Base-by-base conservation (phyloP, 2,888 invertebrate species). In the Eucera pruinosa region DNA sequence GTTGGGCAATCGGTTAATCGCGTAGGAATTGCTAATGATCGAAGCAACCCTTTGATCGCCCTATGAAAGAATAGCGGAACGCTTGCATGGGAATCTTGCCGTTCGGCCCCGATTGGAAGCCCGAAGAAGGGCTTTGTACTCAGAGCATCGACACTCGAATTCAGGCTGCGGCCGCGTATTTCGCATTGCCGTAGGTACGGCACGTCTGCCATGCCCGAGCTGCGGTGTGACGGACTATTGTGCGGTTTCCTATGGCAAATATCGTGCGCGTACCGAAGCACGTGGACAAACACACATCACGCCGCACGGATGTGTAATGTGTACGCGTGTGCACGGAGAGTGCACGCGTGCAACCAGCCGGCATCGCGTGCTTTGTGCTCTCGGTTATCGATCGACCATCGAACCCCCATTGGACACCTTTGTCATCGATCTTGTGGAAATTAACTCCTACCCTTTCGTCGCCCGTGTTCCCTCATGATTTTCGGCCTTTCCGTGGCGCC, bases 211-310 rank as follows among this genome's bases (percentile, higher is more conserved):
- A 78, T 71, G 78, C 84, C 71, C 78, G 81, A 70, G 84, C 61
- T 80, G 85, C 78, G 84, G 75, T 82, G 85, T 85, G 85, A 84
- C 84, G 74, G 82, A 71, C 85, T 67, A 85, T 85, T 85, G 85
- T 85, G 85, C 68, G 85, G 85, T 81, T 85, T 85, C 86, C 85
- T 85, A 82, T 61, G 82, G 85, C 85, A 86, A 85, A 86, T 85
- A 85, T 82, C 77, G 76, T 60, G 69, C 71, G 54, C 58, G 58
- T 55, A 62, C 55, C 52, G 27, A 13, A 50, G 71, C 66, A 58
- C 73, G 76, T 64, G 70, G 57, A 73, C 62, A 80, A 76, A 76
- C 84, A 77, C 77, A 64, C 50, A 54, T 68, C 25, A 70, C n/a
- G 50, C 15, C 0, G 27, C 13, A 47, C 52, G 27, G 58, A 41